Base-by-base conservation (phyloP, 2,113 vertebrate species). In the Tetrao urogallus region DNA sequence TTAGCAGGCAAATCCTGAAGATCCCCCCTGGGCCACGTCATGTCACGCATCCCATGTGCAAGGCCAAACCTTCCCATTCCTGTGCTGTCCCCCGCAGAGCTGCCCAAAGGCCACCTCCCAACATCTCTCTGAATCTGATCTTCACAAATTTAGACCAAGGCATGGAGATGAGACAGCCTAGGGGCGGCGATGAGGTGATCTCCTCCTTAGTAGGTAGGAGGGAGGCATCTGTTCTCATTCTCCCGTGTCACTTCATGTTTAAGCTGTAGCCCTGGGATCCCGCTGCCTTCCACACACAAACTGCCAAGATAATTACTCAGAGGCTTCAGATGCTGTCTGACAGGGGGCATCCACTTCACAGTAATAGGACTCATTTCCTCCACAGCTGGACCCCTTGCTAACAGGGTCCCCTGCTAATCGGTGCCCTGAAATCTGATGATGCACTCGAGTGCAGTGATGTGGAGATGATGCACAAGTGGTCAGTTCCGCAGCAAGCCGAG, bases 401-500 rank as follows among this genome's bases (percentile, higher is more conserved):
- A 14, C 19, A 10, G 19, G 30, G 14, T 21, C 36, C 52, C 38
- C 2, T 4, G 7, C 7, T 3, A 25, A 16, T 10, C 58, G 15
- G 42, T 2, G 45, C 21, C 5, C 32, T 56, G 43, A 42, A 4
- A 4, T 17, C 30, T 20, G 47, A 7, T 2, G 5, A 8, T 28
- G 58, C 24, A 2, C 52, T 32, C 4, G 8, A 4, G 17, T 11
- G 28, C 43, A 34, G 2, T 42, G n/a, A 5, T 1, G 13, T 0
- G 6, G 52, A 72, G 54, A 7, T 9, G 47, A 27, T 3, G 40
- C 77, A 2, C 21, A 6, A 63, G 43, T 4, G 45, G 42, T 36
- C 58, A 15, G 17, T 14, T 43, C 42, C 25, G 64, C 38, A 22
- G 69, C 4, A 52, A 12, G 50, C 64, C 2, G 2, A 40, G 60